Percentiles rank a stretch among this genome's conserved stretches.
These are phyloP conservation scores for Bos indicus DNA, from an alignment of 2,113 vertebrate genomes.

Conservation along the genomic window DNA sequence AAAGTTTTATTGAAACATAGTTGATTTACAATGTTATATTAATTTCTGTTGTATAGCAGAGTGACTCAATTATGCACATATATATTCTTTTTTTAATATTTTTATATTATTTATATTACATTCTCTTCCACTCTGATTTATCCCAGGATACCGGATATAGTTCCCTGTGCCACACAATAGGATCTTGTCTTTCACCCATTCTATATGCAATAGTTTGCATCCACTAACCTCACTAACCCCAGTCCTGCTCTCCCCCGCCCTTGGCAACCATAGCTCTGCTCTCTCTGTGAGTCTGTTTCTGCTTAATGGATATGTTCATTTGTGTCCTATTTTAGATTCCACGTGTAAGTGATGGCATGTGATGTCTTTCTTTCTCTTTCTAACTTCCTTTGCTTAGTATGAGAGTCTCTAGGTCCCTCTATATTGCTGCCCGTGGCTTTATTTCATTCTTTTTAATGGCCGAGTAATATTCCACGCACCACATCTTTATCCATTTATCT, in stretches of 20 bases:
- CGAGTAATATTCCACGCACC: background rate
- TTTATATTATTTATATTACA: background rate
- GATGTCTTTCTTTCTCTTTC: background rate
- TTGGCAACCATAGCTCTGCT: background rate
- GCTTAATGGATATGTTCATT: background rate
- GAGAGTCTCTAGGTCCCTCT: background rate
- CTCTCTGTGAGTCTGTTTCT: background rate
- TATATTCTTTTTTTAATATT: background rate
- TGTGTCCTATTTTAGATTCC: background rate
- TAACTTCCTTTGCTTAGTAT: background rate
- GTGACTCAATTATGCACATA: background rate
- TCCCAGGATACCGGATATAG: background rate
- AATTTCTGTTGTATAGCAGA: background rate
- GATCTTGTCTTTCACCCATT: background rate
- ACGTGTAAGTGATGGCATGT: background rate
- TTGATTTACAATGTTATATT: background rate
- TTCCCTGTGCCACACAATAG: background rate
- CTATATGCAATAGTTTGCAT: background rate
- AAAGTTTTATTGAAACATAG: background rate
- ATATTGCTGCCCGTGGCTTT: background rate
- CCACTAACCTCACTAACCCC: background rate
- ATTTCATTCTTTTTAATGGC: background rate
- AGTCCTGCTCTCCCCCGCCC: background rate
- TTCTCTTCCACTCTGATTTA: background rate
- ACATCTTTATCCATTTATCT: background rate